A percentile compares a stretch with the other conserved stretches of the same genome.
These are phyloP conservation scores for Silurus lanzhouensis DNA, from an alignment of 2,797 vertebrate species.

Conservation along the genomic window DNA sequence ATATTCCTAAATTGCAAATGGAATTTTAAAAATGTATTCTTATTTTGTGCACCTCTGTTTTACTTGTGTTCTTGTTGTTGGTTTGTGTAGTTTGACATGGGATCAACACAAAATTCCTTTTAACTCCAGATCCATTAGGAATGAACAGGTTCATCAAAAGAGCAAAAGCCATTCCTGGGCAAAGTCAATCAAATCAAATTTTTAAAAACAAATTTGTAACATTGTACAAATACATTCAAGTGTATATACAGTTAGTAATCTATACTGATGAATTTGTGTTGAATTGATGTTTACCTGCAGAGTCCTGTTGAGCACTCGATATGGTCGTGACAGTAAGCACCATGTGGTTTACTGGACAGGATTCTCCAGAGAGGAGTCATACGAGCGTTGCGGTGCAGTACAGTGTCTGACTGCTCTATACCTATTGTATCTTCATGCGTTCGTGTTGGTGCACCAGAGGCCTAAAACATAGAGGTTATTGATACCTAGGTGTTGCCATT, in stretches of 20 bases:
- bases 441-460: constrained; percentile 39
- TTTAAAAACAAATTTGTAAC: neutral
- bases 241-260: neutral
- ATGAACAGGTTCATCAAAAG: constrained; percentile 47
- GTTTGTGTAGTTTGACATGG: neutral
- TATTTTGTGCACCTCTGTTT: neutral
- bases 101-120: neutral
- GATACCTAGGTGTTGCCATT: neutral
- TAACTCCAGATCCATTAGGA: constrained; percentile 40
- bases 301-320: constrained; percentile 60
- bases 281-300: constrained; percentile 56
- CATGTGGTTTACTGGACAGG: constrained; percentile 63
- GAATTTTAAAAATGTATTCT: neutral
- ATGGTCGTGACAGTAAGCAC: constrained; percentile 58
- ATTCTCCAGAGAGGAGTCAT: constrained; percentile 66
- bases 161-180: constrained; percentile 59
- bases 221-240: neutral
- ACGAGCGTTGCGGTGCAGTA: constrained; percentile 22
- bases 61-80: neutral
- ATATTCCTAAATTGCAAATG: neutral
- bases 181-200: constrained; percentile 28
- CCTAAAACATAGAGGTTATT: constrained; percentile 43
- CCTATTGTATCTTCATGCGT: neutral
- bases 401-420: neutral
- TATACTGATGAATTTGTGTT: neutral